phyloP scores from a whole-genome alignment of 2,797 vertebrate genomes.

The Leptatherina wallacei region DNA sequence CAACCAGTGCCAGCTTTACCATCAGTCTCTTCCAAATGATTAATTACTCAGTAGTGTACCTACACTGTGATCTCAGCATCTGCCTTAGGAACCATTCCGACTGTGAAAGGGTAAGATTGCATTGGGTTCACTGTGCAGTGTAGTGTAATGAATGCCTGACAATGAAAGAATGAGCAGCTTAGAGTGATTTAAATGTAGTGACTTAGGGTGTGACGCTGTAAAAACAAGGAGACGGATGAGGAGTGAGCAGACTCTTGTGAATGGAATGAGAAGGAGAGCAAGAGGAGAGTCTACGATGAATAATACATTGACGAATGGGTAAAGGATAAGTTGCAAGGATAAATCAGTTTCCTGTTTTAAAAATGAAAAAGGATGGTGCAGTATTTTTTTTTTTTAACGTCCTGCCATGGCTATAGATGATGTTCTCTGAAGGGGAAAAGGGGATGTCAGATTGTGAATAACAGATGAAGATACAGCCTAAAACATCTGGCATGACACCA shows the following conservation, averaged over 20 bases:
- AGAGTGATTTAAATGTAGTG: constrained; percentile 65
- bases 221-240: constrained; percentile 43
- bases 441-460: constrained; percentile 1
- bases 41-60: constrained; percentile 82
- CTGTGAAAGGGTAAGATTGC: constrained; percentile 77
- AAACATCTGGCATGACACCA: constrained; percentile 33
- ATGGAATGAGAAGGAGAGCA: constrained; percentile 8
- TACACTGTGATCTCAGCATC: constrained; percentile 84
- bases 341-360: constrained; percentile 3
- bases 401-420: constrained; percentile 1
- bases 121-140: constrained; percentile 20
- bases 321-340: constrained; percentile 15
- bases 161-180: constrained; percentile 40
- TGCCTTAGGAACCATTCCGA: constrained; percentile 70
- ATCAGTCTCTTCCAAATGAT: constrained; percentile 89
- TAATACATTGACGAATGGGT: background rate
- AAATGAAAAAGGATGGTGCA: background rate
- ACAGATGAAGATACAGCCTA: constrained; percentile 20
- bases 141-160: constrained; percentile 41
- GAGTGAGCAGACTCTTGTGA: constrained; percentile 32
- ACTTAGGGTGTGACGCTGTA: constrained; percentile 40
- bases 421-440: constrained; percentile 7
- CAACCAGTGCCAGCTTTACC: constrained; percentile 79
- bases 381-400: constrained; percentile 15
- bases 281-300: constrained; percentile 13